Conservation (phyloP, 64 coral and sea anemone genomes). For the Trachythela sp. region DNA sequence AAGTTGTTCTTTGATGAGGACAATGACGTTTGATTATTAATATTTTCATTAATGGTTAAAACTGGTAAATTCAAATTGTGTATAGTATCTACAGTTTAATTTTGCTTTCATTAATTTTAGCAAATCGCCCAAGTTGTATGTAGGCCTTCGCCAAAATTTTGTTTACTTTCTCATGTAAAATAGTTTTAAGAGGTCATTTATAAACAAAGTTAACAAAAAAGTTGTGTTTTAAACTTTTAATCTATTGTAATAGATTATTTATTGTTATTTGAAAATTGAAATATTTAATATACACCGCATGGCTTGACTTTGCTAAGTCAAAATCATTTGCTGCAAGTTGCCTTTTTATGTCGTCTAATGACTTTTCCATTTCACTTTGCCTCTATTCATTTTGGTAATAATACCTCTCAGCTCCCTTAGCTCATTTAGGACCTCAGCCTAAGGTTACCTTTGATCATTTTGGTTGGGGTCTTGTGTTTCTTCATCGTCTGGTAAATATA, state of each 20-base stretch:
- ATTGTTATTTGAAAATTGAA: not conserved
- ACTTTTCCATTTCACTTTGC: not conserved
- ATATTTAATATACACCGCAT: not conserved
- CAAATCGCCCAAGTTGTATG: not conserved
- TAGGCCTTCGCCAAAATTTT: conserved; percentile 1
- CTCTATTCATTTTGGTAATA: not conserved
- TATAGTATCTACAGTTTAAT: not conserved
- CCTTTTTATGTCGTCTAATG: not conserved
- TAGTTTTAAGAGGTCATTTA: not conserved
- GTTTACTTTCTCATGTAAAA: not conserved
- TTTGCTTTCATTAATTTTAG: not conserved
- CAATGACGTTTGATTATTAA: not conserved
- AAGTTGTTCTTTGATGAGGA: not conserved
- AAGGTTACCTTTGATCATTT: not conserved
- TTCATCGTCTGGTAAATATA: not conserved
- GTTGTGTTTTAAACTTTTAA: not conserved
- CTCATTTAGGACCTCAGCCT: not conserved
- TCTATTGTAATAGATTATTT: not conserved
- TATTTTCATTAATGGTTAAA: too few species aligned
- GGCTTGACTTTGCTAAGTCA: not conserved
- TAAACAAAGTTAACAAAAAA: not conserved
- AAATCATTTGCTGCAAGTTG: not conserved
- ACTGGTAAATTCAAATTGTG: not conserved
- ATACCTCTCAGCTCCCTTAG: not conserved
- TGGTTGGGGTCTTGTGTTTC: not conserved